These are phyloP conservation scores for Ricordea florida DNA, from an alignment of 92 coral and sea anemone species.

Conservation along the genomic window DNA sequence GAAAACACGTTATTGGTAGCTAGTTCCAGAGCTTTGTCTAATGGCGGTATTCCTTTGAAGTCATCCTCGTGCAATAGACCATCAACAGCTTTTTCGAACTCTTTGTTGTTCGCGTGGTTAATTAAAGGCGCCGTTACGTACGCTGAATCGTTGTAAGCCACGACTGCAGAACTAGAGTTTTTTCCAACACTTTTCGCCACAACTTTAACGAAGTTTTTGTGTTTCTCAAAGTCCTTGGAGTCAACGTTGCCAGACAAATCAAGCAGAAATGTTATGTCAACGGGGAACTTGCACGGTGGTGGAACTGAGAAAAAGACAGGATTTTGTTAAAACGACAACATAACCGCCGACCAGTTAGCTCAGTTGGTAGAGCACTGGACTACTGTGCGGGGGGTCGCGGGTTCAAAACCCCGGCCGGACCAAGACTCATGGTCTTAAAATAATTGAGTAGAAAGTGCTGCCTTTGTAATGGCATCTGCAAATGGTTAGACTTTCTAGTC, in stretches of 20 bases:
- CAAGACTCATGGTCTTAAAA: no score
- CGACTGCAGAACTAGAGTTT: slow-evolving; percentile 38
- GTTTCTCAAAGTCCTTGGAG: slow-evolving; percentile 7
- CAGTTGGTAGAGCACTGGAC: no score
- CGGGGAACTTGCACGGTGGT: slow-evolving; percentile 28
- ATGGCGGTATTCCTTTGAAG: neutral
- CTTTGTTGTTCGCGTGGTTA: slow-evolving; percentile 4
- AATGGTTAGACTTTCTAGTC: no score
- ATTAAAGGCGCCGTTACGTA: neutral
- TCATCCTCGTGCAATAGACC: slow-evolving; percentile 17
- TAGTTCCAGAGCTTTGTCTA: slow-evolving; percentile 55
- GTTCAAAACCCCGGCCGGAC: no score
- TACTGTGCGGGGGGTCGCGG: no score
- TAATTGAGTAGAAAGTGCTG: no score
- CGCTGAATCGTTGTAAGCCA: slow-evolving; percentile 45
- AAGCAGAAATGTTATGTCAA: slow-evolving; percentile 47
- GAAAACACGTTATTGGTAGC: slow-evolving; percentile 58
- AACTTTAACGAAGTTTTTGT: slow-evolving; percentile 29
- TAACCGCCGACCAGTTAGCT: no score
- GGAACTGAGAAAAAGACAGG: slow-evolving; percentile 7
- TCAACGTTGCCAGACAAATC: slow-evolving; percentile 40
- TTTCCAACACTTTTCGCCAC: slow-evolving; percentile 26
- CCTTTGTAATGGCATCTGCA: no score
- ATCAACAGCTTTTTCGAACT: slow-evolving; percentile 24
- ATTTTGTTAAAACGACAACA: neutral